Base-by-base conservation (phyloP, 2,113 vertebrate species). In the Poeciliopsis occidentalis region DNA sequence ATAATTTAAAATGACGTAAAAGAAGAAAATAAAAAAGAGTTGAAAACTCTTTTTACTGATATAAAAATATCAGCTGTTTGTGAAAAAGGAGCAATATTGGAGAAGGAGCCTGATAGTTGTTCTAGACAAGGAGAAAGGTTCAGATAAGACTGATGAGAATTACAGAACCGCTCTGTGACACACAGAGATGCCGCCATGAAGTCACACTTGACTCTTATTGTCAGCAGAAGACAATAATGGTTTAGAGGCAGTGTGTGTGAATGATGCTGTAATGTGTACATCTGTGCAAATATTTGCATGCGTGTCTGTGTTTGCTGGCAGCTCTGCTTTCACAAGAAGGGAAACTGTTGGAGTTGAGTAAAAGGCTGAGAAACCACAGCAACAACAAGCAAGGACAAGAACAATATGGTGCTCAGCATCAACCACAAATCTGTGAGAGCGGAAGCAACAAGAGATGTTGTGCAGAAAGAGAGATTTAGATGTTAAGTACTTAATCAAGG, bases 191-290 rank as follows among this genome's bases (percentile, higher is more conserved):
- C 70, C 86, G 81, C 24, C 80, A 83, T 77, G 84, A 86, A 81
- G 90, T 91, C 89, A 91, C 71, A 81, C 79, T 86, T 73, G 60
- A 44, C 77, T 82, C 85, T 83, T 72, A 88, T 88, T 89, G 87
- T 90, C 85, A 82, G 65, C 65, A 81, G 62, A 74, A 86, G 76
- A 91, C 88, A 91, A 92, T 90, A 71, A 83, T 78, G 84, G 80
- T 78, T 85, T 81, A 87, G 70, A 86, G 75, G 44, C 65, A 68
- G 74, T 63, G 60, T 84, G 67, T 78, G 54, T 60, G 81, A 83
- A 81, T 73, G 79, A 85, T 88, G 81, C 67, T 76, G 85, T 87
- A 81, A 86, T 83, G 85, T 80, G 74, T 77, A 69, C 75, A 73
- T 82, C 81, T 86, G 79, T 86, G 51, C 51, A 57, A 57, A 10